These are phyloP conservation scores for Eolophus roseicapilla DNA, from an alignment of 2,113 vertebrate genomes.

Conservation along the genomic window DNA sequence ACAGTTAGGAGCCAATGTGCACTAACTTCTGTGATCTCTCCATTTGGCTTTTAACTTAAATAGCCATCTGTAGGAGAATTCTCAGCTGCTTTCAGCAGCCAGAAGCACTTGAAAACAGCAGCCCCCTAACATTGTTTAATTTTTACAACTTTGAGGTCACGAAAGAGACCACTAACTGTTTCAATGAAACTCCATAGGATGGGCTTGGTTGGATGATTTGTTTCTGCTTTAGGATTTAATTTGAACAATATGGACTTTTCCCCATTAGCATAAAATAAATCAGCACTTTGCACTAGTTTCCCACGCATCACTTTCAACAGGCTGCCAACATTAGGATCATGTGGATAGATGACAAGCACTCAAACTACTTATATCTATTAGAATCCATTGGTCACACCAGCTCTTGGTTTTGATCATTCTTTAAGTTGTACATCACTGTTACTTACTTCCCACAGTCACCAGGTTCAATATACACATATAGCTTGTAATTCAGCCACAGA, in stretches of 20 bases:
- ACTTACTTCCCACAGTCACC: constrained; percentile 9
- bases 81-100: constrained; percentile 33
- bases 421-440: neutral
- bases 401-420: constrained; percentile 25
- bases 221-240: constrained; percentile 60
- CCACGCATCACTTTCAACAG: constrained; percentile 56
- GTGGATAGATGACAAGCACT: constrained; percentile 31
- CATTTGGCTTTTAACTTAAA: constrained; percentile 57
- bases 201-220: constrained; percentile 21
- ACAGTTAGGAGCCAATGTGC: constrained; percentile 19
- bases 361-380: neutral
- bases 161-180: constrained; percentile 50
- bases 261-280: constrained; percentile 57
- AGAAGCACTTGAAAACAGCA: constrained; percentile 57
- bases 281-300: constrained; percentile 47
- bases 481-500: constrained; percentile 6
- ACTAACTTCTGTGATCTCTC: constrained; percentile 43
- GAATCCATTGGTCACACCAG: constrained; percentile 5
- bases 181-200: constrained; percentile 58
- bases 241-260: constrained; percentile 60
- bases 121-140: constrained; percentile 41
- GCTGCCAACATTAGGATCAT: constrained; percentile 5
- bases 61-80: constrained; percentile 27
- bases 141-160: constrained; percentile 51
- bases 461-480: neutral